Conservation (phyloP, 2,113 vertebrate genomes). For the Myxocyprinus asiaticus region DNA sequence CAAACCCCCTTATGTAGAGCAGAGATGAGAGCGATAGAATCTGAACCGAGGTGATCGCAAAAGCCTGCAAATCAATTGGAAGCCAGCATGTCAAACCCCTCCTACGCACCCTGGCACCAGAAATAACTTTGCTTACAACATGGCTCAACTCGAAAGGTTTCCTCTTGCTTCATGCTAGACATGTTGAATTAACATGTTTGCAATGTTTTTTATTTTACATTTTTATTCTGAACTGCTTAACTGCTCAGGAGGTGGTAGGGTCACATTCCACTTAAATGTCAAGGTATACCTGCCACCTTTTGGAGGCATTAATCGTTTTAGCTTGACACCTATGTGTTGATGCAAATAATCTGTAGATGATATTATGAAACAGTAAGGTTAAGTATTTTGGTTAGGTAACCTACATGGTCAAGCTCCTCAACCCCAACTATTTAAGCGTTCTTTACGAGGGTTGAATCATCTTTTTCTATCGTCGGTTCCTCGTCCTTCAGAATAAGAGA, state of each 20-base stretch:
- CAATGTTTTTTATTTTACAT: neutral
- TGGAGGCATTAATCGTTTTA: too few species aligned
- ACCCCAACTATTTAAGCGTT: neutral
- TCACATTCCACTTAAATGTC: neutral
- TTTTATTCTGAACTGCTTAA: neutral
- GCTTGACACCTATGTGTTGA: too few species aligned
- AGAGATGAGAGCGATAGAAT: constrained; percentile 42
- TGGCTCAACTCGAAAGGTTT: constrained; percentile 69
- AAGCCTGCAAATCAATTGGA: constrained; percentile 72
- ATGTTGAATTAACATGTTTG: neutral
- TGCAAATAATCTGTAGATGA: neutral
- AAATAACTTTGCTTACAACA: constrained; percentile 67
- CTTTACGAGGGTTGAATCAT: too few species aligned
- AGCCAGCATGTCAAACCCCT: constrained; percentile 70
- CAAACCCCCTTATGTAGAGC: constrained; percentile 45
- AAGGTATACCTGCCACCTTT: too few species aligned
- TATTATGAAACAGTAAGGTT: neutral
- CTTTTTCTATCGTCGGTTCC: constrained; percentile 12
- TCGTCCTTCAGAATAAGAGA: constrained; percentile 56
- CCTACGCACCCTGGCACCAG: constrained; percentile 61
- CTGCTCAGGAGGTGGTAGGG: neutral
- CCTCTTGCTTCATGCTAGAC: constrained; percentile 47
- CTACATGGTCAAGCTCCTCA: constrained; percentile 1
- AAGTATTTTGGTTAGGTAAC: constrained; percentile 10
- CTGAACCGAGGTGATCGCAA: constrained; percentile 65